Conservation (phyloP, 2,888 invertebrate species). For the Cosmia trapezina region DNA sequence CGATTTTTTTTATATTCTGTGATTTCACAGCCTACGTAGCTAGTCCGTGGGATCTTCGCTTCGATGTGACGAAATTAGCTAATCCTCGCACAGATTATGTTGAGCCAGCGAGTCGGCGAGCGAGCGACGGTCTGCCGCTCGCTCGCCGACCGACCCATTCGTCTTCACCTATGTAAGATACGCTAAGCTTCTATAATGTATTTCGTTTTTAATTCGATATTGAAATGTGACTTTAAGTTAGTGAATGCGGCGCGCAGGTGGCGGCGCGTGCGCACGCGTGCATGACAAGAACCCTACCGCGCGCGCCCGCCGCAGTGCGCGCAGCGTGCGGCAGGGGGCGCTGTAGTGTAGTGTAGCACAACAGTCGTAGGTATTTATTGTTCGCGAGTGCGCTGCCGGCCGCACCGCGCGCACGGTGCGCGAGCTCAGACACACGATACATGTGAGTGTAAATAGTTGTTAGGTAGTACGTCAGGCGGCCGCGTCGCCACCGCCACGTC, state of each 20-base stretch:
- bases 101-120: conserved; percentile 12
- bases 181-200: conserved; percentile 60
- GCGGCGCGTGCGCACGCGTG: not conserved
- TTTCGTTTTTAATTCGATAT: conserved; percentile 53
- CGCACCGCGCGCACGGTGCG: not conserved
- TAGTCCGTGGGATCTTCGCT: conserved; percentile 46
- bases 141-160: conserved; percentile 31
- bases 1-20: conserved; percentile 37
- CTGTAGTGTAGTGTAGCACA: conserved; percentile 15
- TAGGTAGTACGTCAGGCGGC: conserved; percentile 54
- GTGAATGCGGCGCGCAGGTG: conserved; percentile 28
- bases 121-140: conserved; percentile 42
- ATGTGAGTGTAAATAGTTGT: conserved; percentile 69
- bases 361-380: conserved; percentile 14
- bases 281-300: no score
- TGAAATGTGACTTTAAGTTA: conserved; percentile 60
- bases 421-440: conserved; percentile 35
- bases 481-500: conserved; percentile 32
- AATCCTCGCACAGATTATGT: conserved; percentile 42
- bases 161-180: conserved; percentile 61
- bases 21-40: conserved; percentile 45
- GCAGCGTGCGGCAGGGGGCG: not conserved
- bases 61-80: conserved; percentile 41
- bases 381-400: not conserved
- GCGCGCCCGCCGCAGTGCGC: not conserved